These are phyloP conservation scores for human (Homo sapiens) DNA, from an alignment of 2,113 vertebrate species.

Conservation along the genomic window GRCh38 chr16:66126501-66127000, in stretches of 20 bases:
- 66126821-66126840: background rate
- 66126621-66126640: background rate
- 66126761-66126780: background rate
- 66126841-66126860: background rate
- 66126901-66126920: background rate
- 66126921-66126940: background rate
- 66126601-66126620: background rate
- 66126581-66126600: background rate
- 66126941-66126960: background rate
- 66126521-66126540: background rate
- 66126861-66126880: background rate
- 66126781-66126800: background rate
- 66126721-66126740: background rate
- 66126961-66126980: background rate
- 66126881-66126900: no score
- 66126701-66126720: background rate
- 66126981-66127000: background rate
- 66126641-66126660: background rate
- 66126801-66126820: background rate
- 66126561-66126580: background rate
- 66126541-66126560: background rate
- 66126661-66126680: background rate
- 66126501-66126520: background rate
- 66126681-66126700: background rate
- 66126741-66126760: background rate